These are phyloP conservation scores for Drosophila baimaii DNA, from an alignment of 1,140 invertebrate genomes.

Conservation along the genomic window DNA sequence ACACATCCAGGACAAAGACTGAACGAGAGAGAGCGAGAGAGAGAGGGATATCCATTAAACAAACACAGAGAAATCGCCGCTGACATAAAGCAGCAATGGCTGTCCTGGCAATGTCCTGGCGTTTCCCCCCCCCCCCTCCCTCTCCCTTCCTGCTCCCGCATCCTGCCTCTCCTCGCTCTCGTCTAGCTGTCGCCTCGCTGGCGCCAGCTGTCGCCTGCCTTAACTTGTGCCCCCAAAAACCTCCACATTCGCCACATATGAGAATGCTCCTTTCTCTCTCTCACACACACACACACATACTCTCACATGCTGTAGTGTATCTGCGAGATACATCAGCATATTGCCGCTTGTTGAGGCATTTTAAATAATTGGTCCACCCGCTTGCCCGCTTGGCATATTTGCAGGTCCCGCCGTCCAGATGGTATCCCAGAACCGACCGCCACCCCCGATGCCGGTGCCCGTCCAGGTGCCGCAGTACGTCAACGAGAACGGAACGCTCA, in stretches of 20 bases:
- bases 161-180: background rate
- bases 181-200: conserved; percentile 64
- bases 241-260: conserved; percentile 14
- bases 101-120: conserved; percentile 59
- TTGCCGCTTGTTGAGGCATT: conserved; percentile 39
- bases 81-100: conserved; percentile 63
- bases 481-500: conserved; percentile 93
- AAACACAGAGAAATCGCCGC: conserved; percentile 65
- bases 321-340: conserved; percentile 50
- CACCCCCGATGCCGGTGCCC: conserved; percentile 94
- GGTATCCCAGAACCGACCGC: conserved; percentile 91
- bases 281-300: conserved; percentile 1
- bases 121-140: background rate
- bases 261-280: background rate
- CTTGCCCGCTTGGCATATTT: conserved; percentile 58
- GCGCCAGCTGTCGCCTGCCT: conserved; percentile 61
- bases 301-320: conserved; percentile 18
- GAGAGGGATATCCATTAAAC: conserved; percentile 61
- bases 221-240: conserved; percentile 40
- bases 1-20: conserved; percentile 32
- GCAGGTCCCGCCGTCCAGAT: conserved; percentile 91
- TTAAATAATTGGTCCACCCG: conserved; percentile 24
- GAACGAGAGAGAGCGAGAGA: conserved; percentile 15
- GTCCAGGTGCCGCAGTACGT: conserved; percentile 95
- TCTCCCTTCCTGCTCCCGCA: background rate